Conservation (phyloP, 2,113 vertebrate genomes). For the Pelobates fuscus region DNA sequence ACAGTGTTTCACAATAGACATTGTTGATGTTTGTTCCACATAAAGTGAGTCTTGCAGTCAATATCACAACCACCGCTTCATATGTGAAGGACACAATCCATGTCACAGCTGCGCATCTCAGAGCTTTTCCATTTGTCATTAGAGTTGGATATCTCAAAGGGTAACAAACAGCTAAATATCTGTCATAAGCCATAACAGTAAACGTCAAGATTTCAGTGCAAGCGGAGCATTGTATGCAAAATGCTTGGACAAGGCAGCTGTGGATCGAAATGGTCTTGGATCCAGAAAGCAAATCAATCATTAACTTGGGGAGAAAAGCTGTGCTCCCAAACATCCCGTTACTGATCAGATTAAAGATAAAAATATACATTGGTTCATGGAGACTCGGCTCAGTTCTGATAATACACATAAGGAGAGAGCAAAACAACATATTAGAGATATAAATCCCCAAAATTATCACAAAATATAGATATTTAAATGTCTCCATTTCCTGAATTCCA, state of each 20-base stretch:
- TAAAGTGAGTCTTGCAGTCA: not conserved
- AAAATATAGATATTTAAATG: not conserved
- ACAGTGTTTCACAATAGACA: constrained; percentile 25
- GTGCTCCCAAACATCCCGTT: constrained; percentile 8
- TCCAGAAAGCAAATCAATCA: constrained; percentile 2
- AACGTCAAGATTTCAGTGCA: not conserved
- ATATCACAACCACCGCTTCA: not conserved
- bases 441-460: not conserved
- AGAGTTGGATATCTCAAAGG: constrained; percentile 1
- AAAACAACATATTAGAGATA: not conserved
- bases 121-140: not conserved
- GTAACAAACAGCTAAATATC: constrained; percentile 10
- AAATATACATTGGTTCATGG: constrained; percentile 24
- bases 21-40: constrained; percentile 12
- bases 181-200: constrained; percentile 12
- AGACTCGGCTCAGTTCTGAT: not conserved
- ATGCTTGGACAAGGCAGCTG: constrained; percentile 8
- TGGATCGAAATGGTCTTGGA: not conserved
- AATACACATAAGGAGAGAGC: not conserved
- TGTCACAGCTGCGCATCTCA: not conserved
- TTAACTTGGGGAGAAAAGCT: not conserved
- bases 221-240: not conserved
- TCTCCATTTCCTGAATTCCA: constrained; percentile 9
- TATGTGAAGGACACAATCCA: not conserved
- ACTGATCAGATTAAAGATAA: not conserved